These are phyloP conservation scores for Nyctibius bracteatus DNA, from an alignment of 2,113 vertebrate genomes.

Conservation along the genomic window DNA sequence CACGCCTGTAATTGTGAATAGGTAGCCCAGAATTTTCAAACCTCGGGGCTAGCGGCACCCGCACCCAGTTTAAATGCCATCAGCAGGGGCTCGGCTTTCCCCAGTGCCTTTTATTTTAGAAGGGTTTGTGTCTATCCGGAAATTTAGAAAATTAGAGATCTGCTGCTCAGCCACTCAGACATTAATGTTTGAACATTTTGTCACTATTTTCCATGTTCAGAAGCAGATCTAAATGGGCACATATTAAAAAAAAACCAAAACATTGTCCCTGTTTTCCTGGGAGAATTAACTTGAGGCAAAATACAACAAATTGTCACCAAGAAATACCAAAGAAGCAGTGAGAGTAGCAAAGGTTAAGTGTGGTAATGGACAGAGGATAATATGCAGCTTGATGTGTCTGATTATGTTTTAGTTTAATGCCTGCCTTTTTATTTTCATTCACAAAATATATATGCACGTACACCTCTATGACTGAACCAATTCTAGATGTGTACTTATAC, in stretches of 20 bases:
- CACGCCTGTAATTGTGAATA: neutral
- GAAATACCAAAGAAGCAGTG: neutral
- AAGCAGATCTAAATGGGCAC: neutral
- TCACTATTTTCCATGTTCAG: neutral
- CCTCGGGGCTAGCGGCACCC: neutral
- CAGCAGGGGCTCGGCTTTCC: neutral
- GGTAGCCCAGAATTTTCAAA: neutral
- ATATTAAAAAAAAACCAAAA: neutral
- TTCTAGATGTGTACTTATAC: neutral
- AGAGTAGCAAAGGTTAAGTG: neutral
- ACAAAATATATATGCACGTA: neutral
- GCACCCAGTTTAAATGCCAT: rapidly evolving
- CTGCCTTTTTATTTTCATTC: neutral
- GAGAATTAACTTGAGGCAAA: neutral
- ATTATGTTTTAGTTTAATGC: neutral
- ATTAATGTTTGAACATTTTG: neutral
- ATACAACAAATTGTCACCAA: neutral
- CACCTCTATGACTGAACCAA: neutral
- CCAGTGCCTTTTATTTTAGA: neutral
- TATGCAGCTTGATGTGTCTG: neutral
- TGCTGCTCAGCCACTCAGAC: neutral
- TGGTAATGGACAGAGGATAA: neutral
- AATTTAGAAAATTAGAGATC: neutral
- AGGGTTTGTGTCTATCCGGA: neutral
- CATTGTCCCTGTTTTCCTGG: neutral